Conservation (phyloP, 2,888 invertebrate species). For the Andrena dorsata region DNA sequence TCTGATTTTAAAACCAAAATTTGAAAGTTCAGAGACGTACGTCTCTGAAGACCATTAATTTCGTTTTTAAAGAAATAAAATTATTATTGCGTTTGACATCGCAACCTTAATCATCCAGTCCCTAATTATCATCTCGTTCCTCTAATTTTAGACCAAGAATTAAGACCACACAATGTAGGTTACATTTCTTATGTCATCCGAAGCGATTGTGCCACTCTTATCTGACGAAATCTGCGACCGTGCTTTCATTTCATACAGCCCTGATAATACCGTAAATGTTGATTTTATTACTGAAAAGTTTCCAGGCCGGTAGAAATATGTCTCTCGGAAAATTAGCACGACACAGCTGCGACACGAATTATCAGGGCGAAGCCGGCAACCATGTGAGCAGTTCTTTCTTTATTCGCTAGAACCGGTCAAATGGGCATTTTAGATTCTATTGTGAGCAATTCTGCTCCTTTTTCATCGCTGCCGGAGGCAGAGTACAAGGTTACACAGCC, state of each 20-base stretch:
- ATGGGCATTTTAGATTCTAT: conserved; percentile 28
- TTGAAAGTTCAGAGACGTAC: too few relatives aligned
- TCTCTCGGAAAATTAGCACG: conserved; percentile 1
- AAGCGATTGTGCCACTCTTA: neutral
- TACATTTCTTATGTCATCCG: neutral
- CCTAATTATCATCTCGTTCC: too few relatives aligned
- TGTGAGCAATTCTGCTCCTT: conserved; percentile 26
- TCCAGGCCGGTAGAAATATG: neutral
- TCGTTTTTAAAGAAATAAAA: too few relatives aligned
- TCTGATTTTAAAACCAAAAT: too few relatives aligned
- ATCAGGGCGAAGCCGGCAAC: neutral
- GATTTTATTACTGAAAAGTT: neutral
- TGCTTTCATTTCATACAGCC: too few relatives aligned
- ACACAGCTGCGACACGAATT: neutral
- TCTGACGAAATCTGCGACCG: neutral
- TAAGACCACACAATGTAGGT: too few relatives aligned
- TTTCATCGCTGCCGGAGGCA: conserved; percentile 7
- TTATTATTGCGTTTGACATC: too few relatives aligned
- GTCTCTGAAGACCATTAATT: too few relatives aligned
- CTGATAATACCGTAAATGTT: neutral
- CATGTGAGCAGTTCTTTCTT: conserved; percentile 11
- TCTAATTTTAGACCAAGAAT: too few relatives aligned
- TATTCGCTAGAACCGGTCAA: conserved; percentile 30
- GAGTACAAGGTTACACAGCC: conserved; percentile 17
- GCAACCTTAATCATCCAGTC: too few relatives aligned